Conservation (phyloP, 2,888 invertebrate genomes). For the Plebejus melissa region DNA sequence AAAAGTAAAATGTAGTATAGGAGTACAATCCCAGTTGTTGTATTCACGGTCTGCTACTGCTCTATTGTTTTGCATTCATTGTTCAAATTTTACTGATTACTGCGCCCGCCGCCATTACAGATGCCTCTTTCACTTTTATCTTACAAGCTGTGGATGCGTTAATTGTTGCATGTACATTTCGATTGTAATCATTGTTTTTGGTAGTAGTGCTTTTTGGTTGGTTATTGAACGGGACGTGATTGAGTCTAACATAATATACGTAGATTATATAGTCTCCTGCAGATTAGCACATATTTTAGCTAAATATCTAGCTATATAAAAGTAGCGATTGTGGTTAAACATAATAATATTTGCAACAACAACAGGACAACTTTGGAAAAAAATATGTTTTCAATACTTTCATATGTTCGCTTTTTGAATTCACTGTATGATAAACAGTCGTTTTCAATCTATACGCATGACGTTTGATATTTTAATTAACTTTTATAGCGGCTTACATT, state of each 20-base stretch:
- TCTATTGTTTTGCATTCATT: conserved; percentile 47
- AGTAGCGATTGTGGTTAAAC: not conserved
- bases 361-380: not conserved
- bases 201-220: not conserved
- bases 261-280: not conserved
- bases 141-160: conserved; percentile 13
- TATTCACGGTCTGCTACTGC: conserved; percentile 48
- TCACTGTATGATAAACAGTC: not conserved
- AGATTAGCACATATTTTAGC: too few relatives aligned
- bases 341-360: not conserved
- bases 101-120: conserved; percentile 29
- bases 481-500: not conserved
- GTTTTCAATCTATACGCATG: conserved; percentile 4
- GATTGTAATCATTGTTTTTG: conserved; percentile 19
- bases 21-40: conserved; percentile 31
- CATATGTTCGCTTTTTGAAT: not conserved
- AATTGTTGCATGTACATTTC: conserved; percentile 22
- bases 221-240: not conserved
- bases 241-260: not conserved
- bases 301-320: too few relatives aligned
- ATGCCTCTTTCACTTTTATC: conserved; percentile 25
- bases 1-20: conserved; percentile 34
- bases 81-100: conserved; percentile 43
- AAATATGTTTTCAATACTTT: not conserved
- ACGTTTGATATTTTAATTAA: conserved; percentile 5